A percentile compares a stretch with the other conserved stretches of the same genome.
These are phyloP conservation scores for Diuraphis noxia DNA, from an alignment of 1,140 invertebrate species.

Conservation along the genomic window DNA sequence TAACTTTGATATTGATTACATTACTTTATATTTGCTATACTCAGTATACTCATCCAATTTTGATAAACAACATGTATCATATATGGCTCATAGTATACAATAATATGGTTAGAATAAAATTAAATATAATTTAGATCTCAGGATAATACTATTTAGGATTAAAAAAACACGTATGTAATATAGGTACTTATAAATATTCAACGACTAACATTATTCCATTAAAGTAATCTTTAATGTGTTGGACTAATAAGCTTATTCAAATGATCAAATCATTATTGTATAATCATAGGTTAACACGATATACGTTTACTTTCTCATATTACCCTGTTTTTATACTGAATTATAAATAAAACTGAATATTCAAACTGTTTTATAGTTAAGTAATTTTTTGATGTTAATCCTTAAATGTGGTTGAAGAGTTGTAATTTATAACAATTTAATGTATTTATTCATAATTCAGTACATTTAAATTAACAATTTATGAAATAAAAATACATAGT, in stretches of 20 bases:
- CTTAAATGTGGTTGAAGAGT: background rate
- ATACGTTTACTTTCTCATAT: too few species aligned
- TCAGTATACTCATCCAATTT: background rate
- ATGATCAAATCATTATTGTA: background rate
- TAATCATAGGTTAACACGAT: background rate
- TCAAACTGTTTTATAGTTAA: background rate
- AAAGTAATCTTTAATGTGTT: background rate
- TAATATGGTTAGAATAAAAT: background rate
- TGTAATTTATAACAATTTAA: constrained; percentile 13
- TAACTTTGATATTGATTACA: background rate
- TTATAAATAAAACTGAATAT: background rate
- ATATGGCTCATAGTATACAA: background rate
- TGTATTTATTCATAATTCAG: background rate
- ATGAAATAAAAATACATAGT: background rate
- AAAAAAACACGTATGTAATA: background rate
- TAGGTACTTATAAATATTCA: background rate
- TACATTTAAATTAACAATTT: background rate
- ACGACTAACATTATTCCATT: background rate
- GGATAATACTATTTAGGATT: background rate
- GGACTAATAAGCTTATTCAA: background rate
- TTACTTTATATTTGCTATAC: background rate
- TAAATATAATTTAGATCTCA: background rate
- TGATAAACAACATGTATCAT: too few species aligned
- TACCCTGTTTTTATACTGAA: background rate
- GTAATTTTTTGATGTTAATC: background rate